These are phyloP conservation scores for Apeltes quadracus DNA, from an alignment of 2,113 vertebrate species.

Conservation along the genomic window DNA sequence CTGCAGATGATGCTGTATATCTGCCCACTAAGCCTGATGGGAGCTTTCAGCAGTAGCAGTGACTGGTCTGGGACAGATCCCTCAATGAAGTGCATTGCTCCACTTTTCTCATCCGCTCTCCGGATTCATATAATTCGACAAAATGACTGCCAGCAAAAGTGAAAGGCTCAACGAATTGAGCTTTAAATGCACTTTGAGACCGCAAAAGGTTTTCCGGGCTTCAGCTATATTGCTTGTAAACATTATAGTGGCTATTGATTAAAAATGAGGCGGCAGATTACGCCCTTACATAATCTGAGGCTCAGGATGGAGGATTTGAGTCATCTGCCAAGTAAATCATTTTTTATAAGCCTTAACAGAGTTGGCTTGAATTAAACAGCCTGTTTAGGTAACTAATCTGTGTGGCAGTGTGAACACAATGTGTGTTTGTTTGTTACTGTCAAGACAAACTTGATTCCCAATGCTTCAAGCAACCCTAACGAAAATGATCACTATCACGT, in stretches of 20 bases:
- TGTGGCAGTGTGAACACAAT: conserved; percentile 10
- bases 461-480: not conserved
- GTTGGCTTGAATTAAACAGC: conserved; percentile 44
- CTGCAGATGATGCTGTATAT: not conserved
- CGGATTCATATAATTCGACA: conserved; percentile 38
- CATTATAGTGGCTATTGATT: conserved; percentile 72
- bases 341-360: conserved; percentile 54
- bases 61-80: conserved; percentile 31
- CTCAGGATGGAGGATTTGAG: conserved; percentile 53
- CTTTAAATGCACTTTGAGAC: conserved; percentile 66
- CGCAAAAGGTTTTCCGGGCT: conserved; percentile 55
- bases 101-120: conserved; percentile 35
- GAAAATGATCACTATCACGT: conserved; percentile 1
- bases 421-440: not conserved
- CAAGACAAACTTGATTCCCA: not conserved
- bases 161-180: conserved; percentile 62
- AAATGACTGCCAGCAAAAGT: conserved; percentile 54
- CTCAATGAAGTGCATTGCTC: conserved; percentile 39
- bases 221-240: conserved; percentile 69
- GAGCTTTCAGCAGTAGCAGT: conserved; percentile 23
- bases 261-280: conserved; percentile 68
- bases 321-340: conserved; percentile 40
- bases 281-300: conserved; percentile 48
- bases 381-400: conserved; percentile 11
- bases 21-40: conserved; percentile 3